Evolutionary conservation across 37 sponge, comb jelly and placozoan genomes (phyloP).

Genomic region (Axinella damicornis): DNA sequence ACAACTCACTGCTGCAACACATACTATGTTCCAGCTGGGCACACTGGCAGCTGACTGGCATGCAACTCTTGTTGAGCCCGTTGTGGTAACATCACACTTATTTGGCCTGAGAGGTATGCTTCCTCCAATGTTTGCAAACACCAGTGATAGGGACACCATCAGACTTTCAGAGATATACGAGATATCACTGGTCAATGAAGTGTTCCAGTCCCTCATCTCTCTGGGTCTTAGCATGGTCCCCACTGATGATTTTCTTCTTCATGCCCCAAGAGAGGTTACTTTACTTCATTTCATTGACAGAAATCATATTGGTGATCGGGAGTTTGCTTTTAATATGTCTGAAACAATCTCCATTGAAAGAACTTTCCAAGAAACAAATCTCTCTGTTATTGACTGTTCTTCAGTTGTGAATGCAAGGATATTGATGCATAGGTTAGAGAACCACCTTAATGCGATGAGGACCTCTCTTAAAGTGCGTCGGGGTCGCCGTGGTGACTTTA

Average conservation of each 20-base stretch:
- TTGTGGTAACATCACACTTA: constrained; percentile 22
- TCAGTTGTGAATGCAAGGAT: not conserved
- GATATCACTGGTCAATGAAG: not conserved
- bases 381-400: too few relatives aligned
- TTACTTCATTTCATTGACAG: constrained; percentile 22
- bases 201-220: constrained; percentile 8
- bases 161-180: constrained; percentile 26
- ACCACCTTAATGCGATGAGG: not conserved
- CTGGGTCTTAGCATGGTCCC: constrained; percentile 19
- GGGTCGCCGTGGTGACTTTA: not conserved
- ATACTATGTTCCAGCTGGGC: constrained; percentile 28
- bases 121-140: constrained; percentile 1
- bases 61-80: constrained; percentile 39
- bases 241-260: not conserved
- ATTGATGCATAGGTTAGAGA: not conserved
- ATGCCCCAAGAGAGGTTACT: constrained; percentile 15
- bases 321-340: too few relatives aligned
- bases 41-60: constrained; percentile 54
- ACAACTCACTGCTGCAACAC: constrained; percentile 49
- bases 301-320: too few relatives aligned
- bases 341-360: too few relatives aligned
- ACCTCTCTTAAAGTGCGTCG: too few relatives aligned
- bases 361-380: too few relatives aligned
- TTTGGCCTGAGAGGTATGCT: constrained; percentile 41
- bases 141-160: not conserved